Evolutionary conservation across 2,888 invertebrate genomes (phyloP).

Genomic region (Eristalis intricaria): DNA sequence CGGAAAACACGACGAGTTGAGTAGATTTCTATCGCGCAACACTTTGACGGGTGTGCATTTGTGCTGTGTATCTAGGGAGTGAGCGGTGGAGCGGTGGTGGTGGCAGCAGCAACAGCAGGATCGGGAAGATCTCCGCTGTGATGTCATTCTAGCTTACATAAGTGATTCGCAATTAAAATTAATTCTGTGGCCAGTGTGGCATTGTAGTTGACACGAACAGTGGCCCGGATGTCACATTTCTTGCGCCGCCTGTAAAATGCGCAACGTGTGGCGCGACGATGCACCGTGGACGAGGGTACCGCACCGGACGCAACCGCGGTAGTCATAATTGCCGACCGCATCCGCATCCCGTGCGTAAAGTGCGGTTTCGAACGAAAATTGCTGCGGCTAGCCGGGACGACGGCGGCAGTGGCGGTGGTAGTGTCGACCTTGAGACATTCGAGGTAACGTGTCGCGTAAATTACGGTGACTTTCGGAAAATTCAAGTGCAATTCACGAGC

Average conservation of each 20-base stretch:
- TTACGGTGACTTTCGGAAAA: constrained; percentile 72
- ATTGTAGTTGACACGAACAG: constrained; percentile 10
- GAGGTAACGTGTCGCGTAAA: constrained; percentile 72
- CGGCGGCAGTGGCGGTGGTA: constrained; percentile 1
- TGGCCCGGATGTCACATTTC: constrained; percentile 60
- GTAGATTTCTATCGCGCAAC: constrained; percentile 12
- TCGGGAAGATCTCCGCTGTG: constrained; percentile 44
- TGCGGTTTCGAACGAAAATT: constrained; percentile 71
- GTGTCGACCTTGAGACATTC: constrained; percentile 66
- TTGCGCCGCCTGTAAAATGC: constrained; percentile 42
- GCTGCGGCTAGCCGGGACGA: constrained; percentile 28
- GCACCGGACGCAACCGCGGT: constrained; percentile 50
- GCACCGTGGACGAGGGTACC: constrained; percentile 64
- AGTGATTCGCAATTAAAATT: constrained; percentile 42
- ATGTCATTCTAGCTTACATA: constrained; percentile 69
- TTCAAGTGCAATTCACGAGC: constrained; percentile 72
- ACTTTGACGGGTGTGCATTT: constrained; percentile 13
- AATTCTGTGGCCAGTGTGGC: constrained; percentile 17
- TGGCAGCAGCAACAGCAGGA: background rate
- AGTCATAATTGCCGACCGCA: constrained; percentile 27
- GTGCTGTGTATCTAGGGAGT: background rate
- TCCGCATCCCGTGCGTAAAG: constrained; percentile 62
- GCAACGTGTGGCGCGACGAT: constrained; percentile 38
- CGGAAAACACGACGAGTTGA: constrained; percentile 48
- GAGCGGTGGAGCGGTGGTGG: background rate